Conservation (phyloP, 2,888 invertebrate species). For the Drosophila helvetica region DNA sequence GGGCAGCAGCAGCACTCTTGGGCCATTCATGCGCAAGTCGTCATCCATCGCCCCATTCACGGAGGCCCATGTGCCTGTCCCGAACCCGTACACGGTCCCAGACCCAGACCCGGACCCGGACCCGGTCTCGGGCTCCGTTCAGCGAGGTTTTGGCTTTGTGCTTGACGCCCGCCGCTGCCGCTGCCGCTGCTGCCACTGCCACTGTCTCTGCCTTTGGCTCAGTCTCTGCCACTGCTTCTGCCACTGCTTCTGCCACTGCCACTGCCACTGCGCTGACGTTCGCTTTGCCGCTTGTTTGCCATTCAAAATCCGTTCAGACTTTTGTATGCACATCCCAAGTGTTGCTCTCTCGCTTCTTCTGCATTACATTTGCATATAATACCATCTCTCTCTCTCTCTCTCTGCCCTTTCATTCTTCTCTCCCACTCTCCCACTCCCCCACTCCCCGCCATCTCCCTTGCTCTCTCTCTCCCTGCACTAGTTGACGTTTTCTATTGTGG, state of each 20-base stretch:
- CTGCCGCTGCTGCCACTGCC: slow-evolving; percentile 8
- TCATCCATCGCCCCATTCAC: slow-evolving; percentile 66
- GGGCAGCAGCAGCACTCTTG: slow-evolving; percentile 40
- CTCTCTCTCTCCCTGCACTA: slow-evolving; percentile 55
- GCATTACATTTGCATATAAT: slow-evolving; percentile 40
- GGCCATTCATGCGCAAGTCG: slow-evolving; percentile 77
- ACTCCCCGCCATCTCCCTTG: not conserved
- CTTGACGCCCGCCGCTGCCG: slow-evolving; percentile 21
- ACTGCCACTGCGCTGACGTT: slow-evolving; percentile 29
- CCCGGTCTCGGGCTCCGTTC: slow-evolving; percentile 41
- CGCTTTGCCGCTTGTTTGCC: slow-evolving; percentile 72
- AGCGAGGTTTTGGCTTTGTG: slow-evolving; percentile 54
- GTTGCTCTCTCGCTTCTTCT: slow-evolving; percentile 63
- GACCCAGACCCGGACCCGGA: slow-evolving; percentile 10
- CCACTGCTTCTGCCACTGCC: slow-evolving; percentile 16
- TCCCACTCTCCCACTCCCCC: not conserved
- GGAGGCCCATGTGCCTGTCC: slow-evolving; percentile 12
- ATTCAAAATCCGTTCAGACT: slow-evolving; percentile 81
- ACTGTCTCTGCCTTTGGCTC: slow-evolving; percentile 38
- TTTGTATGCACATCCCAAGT: slow-evolving; percentile 71
- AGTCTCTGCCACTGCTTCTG: slow-evolving; percentile 22
- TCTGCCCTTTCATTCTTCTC: slow-evolving; percentile 20
- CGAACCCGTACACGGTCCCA: not conserved
- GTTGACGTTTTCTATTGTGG: slow-evolving; percentile 80
- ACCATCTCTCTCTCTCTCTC: slow-evolving; percentile 32